A percentile compares a stretch with the other conserved stretches of the same genome.
These are phyloP conservation scores for Sebastes fasciatus DNA, from an alignment of 2,113 vertebrate genomes.

Conservation along the genomic window DNA sequence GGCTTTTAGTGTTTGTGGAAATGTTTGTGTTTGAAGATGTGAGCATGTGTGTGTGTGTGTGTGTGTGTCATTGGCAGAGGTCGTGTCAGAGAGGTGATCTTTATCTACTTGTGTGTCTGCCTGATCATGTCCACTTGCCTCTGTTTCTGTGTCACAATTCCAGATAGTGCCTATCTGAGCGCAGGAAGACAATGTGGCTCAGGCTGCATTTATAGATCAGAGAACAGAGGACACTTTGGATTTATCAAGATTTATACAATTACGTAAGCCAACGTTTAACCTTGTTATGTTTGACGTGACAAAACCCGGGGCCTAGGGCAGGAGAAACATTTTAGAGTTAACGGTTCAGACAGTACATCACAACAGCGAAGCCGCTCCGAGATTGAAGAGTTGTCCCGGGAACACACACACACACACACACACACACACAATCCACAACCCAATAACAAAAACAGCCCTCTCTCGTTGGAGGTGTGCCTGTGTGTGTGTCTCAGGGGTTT, in stretches of 20 bases:
- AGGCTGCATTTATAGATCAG: conserved; percentile 37
- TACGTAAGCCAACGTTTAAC: conserved; percentile 43
- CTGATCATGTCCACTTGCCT: conserved; percentile 44
- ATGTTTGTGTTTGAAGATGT: conserved; percentile 25
- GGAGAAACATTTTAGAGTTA: conserved; percentile 28
- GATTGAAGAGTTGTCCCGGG: conserved; percentile 21
- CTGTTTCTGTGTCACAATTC: conserved; percentile 56
- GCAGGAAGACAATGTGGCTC: conserved; percentile 30
- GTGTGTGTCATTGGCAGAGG: conserved; percentile 65
- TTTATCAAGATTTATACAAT: conserved; percentile 43
- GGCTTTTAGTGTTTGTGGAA: conserved; percentile 43
- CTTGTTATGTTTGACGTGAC: conserved; percentile 53
- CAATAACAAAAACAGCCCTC: conserved; percentile 19
- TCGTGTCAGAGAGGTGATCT: conserved; percentile 61
- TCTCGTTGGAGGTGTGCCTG: conserved; percentile 36
- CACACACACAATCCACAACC: conserved; percentile 5
- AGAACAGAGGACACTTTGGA: conserved; percentile 42
- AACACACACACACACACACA: conserved; percentile 3
- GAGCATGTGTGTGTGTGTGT: conserved; percentile 2
- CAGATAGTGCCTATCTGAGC: conserved; percentile 55
- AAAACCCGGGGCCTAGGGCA: conserved; percentile 23
- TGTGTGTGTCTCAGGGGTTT: conserved; percentile 27
- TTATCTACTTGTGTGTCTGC: conserved; percentile 55
- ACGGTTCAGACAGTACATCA: conserved; percentile 39
- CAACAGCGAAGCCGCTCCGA: conserved; percentile 28